Evolutionary conservation across 2,113 vertebrate genomes (phyloP).

Genomic region (Trichechus manatus): DNA sequence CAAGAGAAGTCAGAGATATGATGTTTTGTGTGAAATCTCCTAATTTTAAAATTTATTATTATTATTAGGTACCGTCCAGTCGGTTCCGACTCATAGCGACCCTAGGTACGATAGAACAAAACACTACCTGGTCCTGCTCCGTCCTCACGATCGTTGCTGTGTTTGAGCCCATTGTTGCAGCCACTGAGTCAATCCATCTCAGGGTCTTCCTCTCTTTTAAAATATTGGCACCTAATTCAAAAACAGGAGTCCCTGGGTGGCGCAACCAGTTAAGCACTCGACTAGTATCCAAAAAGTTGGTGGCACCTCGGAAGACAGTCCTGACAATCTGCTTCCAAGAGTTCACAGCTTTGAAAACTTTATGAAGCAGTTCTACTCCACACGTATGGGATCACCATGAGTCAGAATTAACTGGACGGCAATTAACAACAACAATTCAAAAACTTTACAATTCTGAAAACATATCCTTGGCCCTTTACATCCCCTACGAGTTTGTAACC

Average conservation of each 20-base stretch:
- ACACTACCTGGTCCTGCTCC: no score
- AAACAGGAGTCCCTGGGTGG: not conserved
- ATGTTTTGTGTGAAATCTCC: not conserved
- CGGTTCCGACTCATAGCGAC: no score
- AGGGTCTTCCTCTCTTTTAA: not conserved
- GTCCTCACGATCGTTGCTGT: no score
- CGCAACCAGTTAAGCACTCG: not conserved
- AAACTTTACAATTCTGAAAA: conserved; percentile 48
- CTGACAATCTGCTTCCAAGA: not conserved
- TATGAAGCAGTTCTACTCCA: not conserved
- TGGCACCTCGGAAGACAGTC: not conserved
- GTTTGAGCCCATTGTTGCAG: no score
- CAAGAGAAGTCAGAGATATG: not conserved
- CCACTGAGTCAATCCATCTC: no score
- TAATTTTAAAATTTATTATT: conserved; percentile 15
- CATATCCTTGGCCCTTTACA: not conserved
- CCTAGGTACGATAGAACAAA: no score
- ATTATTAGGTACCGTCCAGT: no score
- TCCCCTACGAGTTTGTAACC: not conserved
- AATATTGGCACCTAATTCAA: conserved; percentile 8
- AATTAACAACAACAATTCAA: not conserved
- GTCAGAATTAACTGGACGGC: not conserved
- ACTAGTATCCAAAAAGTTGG: not conserved
- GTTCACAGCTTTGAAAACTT: not conserved
- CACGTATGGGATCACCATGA: not conserved